phyloP scores from a whole-genome alignment of 2,888 invertebrate species.

The Thelaira solivaga region DNA sequence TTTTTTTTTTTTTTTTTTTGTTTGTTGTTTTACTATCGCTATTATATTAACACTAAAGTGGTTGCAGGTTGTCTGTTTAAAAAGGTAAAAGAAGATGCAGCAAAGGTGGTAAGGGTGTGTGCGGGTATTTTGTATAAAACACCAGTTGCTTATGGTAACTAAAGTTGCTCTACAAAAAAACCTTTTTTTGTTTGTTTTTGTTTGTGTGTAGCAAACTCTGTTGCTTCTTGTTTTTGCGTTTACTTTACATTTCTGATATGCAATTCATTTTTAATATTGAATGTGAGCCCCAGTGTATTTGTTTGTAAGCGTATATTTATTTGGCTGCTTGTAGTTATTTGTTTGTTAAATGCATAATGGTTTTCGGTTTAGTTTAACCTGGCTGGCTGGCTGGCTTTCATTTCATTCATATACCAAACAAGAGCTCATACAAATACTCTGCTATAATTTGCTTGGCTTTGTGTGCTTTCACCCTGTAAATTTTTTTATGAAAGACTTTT shows the following conservation, averaged over 20 bases:
- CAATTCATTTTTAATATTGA: slow-evolving; percentile 60
- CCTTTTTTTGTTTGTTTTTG: no score
- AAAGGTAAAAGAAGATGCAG: not conserved
- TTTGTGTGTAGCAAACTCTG: not conserved
- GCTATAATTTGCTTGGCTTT: not conserved
- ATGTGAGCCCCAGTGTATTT: not conserved
- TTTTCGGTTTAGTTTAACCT: slow-evolving; percentile 43
- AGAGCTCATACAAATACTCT: not conserved
- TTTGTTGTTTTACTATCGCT: slow-evolving; percentile 20
- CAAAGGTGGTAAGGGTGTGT: slow-evolving; percentile 11
- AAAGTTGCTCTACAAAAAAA: slow-evolving; percentile 29
- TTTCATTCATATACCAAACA: slow-evolving; percentile 19
- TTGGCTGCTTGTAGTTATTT: slow-evolving; percentile 47
- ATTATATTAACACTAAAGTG: slow-evolving; percentile 50
- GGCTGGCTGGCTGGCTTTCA: no score
- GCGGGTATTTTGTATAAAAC: slow-evolving; percentile 64
- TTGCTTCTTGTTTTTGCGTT: slow-evolving; percentile 23
- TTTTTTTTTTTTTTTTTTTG: no score
- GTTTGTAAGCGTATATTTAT: slow-evolving; percentile 2
- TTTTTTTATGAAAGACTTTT: slow-evolving; percentile 57
- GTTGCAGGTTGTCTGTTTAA: slow-evolving; percentile 20
- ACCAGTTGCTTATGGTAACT: slow-evolving; percentile 72
- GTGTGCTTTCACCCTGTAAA: slow-evolving; percentile 24
- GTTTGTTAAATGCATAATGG: slow-evolving; percentile 55
- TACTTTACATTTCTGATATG: slow-evolving; percentile 31